Conservation (phyloP, 1,140 invertebrate genomes). For the Drosophila truncata region DNA sequence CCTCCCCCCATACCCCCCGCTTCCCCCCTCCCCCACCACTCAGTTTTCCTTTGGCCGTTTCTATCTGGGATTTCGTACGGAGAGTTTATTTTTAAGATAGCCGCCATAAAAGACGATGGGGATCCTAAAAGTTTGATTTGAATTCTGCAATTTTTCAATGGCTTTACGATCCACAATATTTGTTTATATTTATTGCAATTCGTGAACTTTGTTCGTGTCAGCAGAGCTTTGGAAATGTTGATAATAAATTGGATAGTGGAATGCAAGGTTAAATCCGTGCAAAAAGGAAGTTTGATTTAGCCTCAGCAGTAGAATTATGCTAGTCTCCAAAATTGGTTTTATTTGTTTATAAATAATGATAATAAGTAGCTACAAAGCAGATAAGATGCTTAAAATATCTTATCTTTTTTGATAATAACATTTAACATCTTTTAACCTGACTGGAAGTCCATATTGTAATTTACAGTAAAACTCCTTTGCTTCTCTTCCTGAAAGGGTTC, state of each 20-base stretch:
- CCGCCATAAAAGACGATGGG: constrained; percentile 15
- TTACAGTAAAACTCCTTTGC: background rate
- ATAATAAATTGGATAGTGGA: background rate
- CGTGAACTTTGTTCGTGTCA: constrained; percentile 6
- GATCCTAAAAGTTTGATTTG: constrained; percentile 20
- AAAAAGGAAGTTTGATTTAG: background rate
- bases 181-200: constrained; percentile 18
- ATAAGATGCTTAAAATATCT: background rate
- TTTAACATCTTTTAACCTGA: background rate
- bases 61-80: constrained; percentile 18
- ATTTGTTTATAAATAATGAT: background rate
- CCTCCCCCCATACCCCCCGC: constrained; percentile 17
- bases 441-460: background rate
- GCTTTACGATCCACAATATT: constrained; percentile 14
- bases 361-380: background rate
- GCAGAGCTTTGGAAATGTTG: background rate
- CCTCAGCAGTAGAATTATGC: background rate
- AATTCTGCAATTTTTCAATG: constrained; percentile 10
- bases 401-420: background rate
- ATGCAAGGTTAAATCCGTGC: background rate
- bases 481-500: constrained; percentile 25
- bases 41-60: constrained; percentile 11
- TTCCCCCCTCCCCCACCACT: background rate
- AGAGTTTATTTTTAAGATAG: constrained; percentile 43
- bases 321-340: background rate